A percentile compares a stretch with the other conserved stretches of the same genome.
phyloP scores from a whole-genome alignment of 2,888 invertebrate genomes.

The Tipula lateralis region DNA sequence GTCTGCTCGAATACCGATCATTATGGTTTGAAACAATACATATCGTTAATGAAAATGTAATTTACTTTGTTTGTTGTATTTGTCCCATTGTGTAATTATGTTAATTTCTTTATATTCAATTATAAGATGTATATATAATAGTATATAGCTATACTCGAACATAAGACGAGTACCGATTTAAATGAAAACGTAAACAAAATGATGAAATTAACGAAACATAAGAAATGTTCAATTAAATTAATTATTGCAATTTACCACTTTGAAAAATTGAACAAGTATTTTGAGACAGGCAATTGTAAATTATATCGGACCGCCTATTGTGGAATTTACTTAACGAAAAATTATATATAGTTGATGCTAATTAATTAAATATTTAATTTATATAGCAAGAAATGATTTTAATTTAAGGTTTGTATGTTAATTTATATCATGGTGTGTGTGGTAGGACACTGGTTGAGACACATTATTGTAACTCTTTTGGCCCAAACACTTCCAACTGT shows the following conservation, averaged over 20 bases:
- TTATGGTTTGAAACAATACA: neutral
- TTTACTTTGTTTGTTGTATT: neutral
- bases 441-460: too few relatives aligned
- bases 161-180: neutral
- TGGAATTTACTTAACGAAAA: neutral
- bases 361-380: neutral
- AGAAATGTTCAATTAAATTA: neutral
- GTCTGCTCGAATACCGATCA: neutral
- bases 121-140: neutral
- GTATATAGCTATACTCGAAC: neutral
- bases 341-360: neutral
- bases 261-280: neutral
- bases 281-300: neutral
- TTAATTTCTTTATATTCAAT: neutral
- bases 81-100: neutral
- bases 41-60: neutral
- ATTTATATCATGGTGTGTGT: too few relatives aligned
- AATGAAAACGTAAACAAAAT: constrained; percentile 21
- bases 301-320: neutral
- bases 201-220: neutral
- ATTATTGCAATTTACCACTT: constrained; percentile 6
- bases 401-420: too few relatives aligned
- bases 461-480: too few relatives aligned
- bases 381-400: too few relatives aligned
- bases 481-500: too few relatives aligned